A percentile compares a stretch with the other conserved stretches of the same genome.
phyloP scores from a whole-genome alignment of 2,113 vertebrate genomes.

The Crotalus viridis region DNA sequence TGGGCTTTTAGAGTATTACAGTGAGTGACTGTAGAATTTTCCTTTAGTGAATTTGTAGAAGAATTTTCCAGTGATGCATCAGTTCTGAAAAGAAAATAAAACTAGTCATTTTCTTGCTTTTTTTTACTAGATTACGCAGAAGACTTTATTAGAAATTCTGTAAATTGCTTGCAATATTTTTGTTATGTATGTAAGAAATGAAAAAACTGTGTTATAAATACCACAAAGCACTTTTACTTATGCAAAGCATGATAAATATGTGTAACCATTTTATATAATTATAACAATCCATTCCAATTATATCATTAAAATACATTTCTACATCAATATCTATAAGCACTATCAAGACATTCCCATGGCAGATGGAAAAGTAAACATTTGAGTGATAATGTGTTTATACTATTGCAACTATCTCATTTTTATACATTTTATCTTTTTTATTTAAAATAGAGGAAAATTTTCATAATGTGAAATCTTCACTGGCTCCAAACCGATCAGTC shows the following conservation, averaged over 20 bases:
- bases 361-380: not conserved
- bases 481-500: not conserved
- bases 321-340: not conserved
- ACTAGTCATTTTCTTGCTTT: not conserved
- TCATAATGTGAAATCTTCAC: not conserved
- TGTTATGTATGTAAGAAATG: fast-evolving
- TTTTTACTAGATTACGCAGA: not conserved
- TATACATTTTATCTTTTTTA: not conserved
- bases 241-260: not conserved
- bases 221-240: not conserved
- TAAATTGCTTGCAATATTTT: not conserved
- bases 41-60: slow-evolving; percentile 10
- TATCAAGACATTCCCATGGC: not conserved
- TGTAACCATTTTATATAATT: not conserved
- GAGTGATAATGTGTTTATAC: not conserved
- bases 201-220: not conserved
- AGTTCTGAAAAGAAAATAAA: slow-evolving; percentile 37
- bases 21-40: slow-evolving; percentile 10
- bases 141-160: not conserved
- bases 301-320: not conserved
- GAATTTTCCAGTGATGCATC: slow-evolving; percentile 49
- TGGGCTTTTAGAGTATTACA: slow-evolving; percentile 53
- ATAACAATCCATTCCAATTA: not conserved
- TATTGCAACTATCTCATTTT: not conserved
- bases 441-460: not conserved